Percentiles rank a stretch among this genome's conserved stretches.
Conservation (phyloP, 2,113 vertebrate species). For the Glareola pratincola region DNA sequence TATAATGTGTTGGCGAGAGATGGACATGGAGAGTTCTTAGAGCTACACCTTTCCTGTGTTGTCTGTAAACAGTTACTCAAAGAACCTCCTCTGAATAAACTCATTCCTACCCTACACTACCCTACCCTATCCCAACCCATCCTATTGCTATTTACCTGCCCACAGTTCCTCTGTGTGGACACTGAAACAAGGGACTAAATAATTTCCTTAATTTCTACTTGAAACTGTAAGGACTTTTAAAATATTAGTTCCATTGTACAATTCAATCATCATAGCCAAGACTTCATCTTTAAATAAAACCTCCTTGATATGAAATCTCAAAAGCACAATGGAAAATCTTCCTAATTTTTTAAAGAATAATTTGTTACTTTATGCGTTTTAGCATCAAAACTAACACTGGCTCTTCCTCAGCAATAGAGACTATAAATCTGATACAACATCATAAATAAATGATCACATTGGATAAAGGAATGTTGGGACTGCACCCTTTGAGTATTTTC, state of each 20-base stretch:
- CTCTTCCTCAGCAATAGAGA: neutral
- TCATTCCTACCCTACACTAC: neutral
- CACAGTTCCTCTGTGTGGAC: neutral
- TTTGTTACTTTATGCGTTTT: neutral
- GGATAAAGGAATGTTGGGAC: neutral
- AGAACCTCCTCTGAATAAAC: neutral
- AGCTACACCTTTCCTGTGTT: neutral
- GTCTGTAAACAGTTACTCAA: neutral
- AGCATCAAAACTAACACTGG: neutral
- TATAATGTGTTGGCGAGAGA: neutral
- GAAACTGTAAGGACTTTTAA: neutral
- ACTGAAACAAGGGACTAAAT: neutral
- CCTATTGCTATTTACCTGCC: neutral
- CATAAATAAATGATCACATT: neutral
- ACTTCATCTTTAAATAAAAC: neutral
- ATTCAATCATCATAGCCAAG: neutral
- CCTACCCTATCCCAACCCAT: neutral
- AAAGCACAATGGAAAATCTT: neutral
- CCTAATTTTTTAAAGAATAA: neutral
- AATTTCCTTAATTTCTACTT: neutral
- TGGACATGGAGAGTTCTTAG: neutral
- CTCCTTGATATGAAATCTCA: neutral
- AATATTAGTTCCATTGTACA: neutral
- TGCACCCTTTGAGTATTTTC: neutral
- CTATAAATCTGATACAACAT: neutral